Conservation (phyloP, 2,888 invertebrate genomes). For the Leptarthrus brevirostris region DNA sequence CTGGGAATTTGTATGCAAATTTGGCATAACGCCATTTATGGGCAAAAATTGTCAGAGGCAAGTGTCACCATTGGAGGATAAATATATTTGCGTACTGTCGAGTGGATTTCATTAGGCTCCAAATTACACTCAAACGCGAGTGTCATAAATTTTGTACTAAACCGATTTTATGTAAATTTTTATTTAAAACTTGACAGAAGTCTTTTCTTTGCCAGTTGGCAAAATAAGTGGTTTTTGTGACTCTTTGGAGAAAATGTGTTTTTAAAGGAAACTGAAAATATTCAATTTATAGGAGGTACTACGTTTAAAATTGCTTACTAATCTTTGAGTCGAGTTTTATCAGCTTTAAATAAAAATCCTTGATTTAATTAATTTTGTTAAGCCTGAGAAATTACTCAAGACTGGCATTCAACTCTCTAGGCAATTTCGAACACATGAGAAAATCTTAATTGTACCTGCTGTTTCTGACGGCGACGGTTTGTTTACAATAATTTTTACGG, state of each 20-base stretch:
- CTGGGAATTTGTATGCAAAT: constrained; percentile 33
- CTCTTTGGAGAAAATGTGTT: too few species aligned
- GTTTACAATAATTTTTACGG: neutral
- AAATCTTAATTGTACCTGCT: too few species aligned
- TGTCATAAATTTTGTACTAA: constrained; percentile 39
- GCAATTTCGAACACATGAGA: neutral
- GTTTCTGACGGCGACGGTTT: too few species aligned
- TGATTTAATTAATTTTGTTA: too few species aligned
- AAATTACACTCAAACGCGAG: constrained; percentile 15
- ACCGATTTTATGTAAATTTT: constrained; percentile 17
- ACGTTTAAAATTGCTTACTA: too few species aligned
- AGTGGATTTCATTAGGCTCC: constrained; percentile 30
- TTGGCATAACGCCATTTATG: constrained; percentile 4
- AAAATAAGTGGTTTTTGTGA: too few species aligned
- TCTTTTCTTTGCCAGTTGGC: neutral
- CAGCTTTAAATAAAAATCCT: too few species aligned
- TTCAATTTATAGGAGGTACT: too few species aligned
- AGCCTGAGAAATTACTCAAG: too few species aligned
- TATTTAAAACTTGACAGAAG: neutral
- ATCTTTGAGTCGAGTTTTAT: too few species aligned
- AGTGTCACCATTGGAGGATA: constrained; percentile 18
- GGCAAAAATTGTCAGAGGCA: neutral
- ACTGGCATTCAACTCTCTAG: too few species aligned
- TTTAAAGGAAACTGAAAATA: too few species aligned
- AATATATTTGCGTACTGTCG: neutral